phyloP scores from a whole-genome alignment of 2,888 invertebrate species.

The Chloroclysta siterata region DNA sequence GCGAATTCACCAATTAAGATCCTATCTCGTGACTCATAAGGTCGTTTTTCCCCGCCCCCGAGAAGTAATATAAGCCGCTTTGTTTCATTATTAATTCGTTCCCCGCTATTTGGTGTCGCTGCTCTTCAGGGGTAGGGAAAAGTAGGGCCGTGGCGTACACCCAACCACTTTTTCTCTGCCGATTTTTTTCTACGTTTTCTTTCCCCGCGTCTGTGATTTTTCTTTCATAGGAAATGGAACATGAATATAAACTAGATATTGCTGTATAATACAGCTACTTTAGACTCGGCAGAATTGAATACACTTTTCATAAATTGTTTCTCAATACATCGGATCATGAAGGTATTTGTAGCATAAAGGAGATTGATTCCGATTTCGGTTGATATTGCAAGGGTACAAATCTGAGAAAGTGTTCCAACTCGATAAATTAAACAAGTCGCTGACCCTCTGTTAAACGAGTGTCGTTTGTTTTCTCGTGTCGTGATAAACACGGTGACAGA shows the following conservation, averaged over 20 bases:
- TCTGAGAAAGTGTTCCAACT: conserved; percentile 42
- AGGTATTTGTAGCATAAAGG: not conserved
- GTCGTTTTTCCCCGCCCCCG: conserved; percentile 61
- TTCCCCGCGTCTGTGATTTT: conserved; percentile 32
- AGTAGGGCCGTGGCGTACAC: conserved; percentile 68
- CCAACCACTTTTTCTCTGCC: conserved; percentile 60
- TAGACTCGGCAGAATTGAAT: conserved; percentile 18
- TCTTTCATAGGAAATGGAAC: conserved; percentile 31
- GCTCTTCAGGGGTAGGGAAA: conserved; percentile 71
- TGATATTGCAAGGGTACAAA: conserved; percentile 29
- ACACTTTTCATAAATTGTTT: conserved; percentile 24
- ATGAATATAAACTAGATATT: conserved; percentile 25
- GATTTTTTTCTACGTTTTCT: conserved; percentile 47
- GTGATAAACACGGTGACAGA: conserved; percentile 51
- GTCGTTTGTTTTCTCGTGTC: conserved; percentile 60
- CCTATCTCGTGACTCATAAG: conserved; percentile 68
- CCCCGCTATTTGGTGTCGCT: conserved; percentile 81
- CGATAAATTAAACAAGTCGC: conserved; percentile 69
- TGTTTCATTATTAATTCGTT: conserved; percentile 78
- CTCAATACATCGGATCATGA: conserved; percentile 10
- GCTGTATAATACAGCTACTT: conserved; percentile 18
- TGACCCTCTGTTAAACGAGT: conserved; percentile 68
- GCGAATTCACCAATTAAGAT: conserved; percentile 73
- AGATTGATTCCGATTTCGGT: conserved; percentile 2
- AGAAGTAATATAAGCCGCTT: conserved; percentile 68